These are phyloP conservation scores for Zosterops hypoxanthus DNA, from an alignment of 2,113 vertebrate genomes.

Conservation along the genomic window DNA sequence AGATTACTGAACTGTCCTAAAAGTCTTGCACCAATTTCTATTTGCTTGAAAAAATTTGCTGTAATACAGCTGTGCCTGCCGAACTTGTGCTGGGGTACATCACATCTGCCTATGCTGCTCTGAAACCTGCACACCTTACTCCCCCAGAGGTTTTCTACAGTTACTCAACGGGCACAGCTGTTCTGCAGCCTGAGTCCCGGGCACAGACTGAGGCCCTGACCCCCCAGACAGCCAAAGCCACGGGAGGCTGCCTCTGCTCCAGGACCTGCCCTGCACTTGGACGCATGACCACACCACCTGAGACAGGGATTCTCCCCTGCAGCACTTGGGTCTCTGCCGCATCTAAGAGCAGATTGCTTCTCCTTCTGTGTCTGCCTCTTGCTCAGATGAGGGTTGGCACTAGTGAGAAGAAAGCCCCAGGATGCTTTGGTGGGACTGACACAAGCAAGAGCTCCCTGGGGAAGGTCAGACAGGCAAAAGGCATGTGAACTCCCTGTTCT, in stretches of 20 bases:
- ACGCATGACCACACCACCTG: neutral
- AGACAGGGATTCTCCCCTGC: rapidly evolving
- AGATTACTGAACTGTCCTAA: neutral
- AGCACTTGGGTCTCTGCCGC: neutral
- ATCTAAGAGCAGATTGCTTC: neutral
- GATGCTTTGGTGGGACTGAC: neutral
- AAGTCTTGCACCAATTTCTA: neutral
- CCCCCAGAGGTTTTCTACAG: neutral
- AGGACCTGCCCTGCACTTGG: neutral
- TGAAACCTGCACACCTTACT: neutral
- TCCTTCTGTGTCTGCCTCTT: neutral
- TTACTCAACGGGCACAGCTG: neutral
- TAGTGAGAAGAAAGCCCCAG: neutral
- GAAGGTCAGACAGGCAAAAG: neutral
- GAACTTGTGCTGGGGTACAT: neutral
- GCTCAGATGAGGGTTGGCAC: neutral
- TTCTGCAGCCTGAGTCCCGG: neutral
- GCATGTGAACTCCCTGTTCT: rapidly evolving
- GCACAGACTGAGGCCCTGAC: neutral
- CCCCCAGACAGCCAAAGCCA: neutral
- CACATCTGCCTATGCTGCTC: rapidly evolving
- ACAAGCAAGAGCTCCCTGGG: neutral
- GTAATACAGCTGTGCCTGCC: neutral
- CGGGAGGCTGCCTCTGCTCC: neutral
- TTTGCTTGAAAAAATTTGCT: neutral